Conservation (phyloP, 2,113 vertebrate species). For the Piprites chloris region DNA sequence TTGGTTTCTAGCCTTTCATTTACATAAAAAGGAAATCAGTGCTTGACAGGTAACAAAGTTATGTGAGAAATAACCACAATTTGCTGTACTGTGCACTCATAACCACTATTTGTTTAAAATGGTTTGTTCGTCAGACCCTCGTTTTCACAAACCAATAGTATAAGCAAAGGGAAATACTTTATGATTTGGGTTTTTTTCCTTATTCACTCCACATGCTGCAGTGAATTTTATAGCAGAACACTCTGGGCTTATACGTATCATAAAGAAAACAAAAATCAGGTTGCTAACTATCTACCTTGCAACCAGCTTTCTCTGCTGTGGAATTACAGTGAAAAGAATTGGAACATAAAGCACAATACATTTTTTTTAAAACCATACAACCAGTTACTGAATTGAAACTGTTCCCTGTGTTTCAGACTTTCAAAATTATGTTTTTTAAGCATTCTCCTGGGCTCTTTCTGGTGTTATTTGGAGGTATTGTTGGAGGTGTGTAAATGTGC, state of each 20-base stretch:
- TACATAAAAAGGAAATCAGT: slow-evolving; percentile 16
- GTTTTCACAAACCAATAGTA: background rate
- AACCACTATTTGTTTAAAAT: background rate
- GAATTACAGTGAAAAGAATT: background rate
- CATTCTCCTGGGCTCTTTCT: background rate
- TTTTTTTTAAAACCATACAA: background rate
- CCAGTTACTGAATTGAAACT: background rate
- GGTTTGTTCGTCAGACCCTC: background rate
- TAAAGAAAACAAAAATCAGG: background rate
- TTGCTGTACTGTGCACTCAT: background rate
- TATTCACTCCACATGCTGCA: background rate
- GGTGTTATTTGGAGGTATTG: background rate
- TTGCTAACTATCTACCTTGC: background rate
- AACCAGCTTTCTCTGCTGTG: background rate
- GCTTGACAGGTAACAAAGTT: background rate
- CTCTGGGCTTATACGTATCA: background rate
- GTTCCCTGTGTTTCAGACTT: background rate
- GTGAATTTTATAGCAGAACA: background rate
- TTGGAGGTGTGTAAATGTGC: background rate
- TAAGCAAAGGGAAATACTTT: background rate
- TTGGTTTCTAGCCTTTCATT: background rate
- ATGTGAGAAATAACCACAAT: background rate
- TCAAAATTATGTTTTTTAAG: background rate
- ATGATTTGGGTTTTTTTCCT: background rate
- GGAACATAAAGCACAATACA: background rate